Percentiles rank a stretch among this genome's conserved stretches.
Evolutionary conservation across 92 coral and sea anemone genomes (phyloP).

Genomic region (Epizoanthus stellaris): DNA sequence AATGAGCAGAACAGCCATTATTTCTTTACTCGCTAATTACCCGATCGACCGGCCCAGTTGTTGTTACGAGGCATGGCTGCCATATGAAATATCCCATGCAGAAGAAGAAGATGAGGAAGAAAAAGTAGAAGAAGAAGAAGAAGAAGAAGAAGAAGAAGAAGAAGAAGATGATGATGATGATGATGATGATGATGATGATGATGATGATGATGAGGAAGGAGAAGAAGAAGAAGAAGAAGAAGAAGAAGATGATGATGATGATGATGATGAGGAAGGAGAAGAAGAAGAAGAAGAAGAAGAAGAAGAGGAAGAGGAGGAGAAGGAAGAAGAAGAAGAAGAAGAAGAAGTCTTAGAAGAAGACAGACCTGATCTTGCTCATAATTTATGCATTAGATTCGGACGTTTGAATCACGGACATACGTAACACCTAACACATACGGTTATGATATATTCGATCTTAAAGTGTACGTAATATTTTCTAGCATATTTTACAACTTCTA

Average conservation of each 20-base stretch:
- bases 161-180: constrained; percentile 49
- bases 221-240: constrained; percentile 60
- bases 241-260: constrained; percentile 44
- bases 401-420: too few species aligned
- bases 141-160: constrained; percentile 57
- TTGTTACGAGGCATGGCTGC: constrained; percentile 30
- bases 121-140: constrained; percentile 56
- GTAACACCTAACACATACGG: too few species aligned
- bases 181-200: constrained; percentile 41
- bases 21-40: too few species aligned
- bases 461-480: too few species aligned
- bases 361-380: too few species aligned
- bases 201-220: constrained; percentile 43
- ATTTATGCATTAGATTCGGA: too few species aligned
- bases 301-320: constrained; percentile 46
- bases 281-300: constrained; percentile 53
- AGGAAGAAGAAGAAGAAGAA: constrained; percentile 42
- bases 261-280: constrained; percentile 54
- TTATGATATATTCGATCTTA: too few species aligned
- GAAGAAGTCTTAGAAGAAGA: neutral
- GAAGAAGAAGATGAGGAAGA: constrained; percentile 49
- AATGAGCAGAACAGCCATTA: neutral
- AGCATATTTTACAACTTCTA: too few species aligned
- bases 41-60: too few species aligned
- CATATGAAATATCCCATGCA: constrained; percentile 51